Conservation (phyloP, 2,113 vertebrate genomes). For the Octodon degus region DNA sequence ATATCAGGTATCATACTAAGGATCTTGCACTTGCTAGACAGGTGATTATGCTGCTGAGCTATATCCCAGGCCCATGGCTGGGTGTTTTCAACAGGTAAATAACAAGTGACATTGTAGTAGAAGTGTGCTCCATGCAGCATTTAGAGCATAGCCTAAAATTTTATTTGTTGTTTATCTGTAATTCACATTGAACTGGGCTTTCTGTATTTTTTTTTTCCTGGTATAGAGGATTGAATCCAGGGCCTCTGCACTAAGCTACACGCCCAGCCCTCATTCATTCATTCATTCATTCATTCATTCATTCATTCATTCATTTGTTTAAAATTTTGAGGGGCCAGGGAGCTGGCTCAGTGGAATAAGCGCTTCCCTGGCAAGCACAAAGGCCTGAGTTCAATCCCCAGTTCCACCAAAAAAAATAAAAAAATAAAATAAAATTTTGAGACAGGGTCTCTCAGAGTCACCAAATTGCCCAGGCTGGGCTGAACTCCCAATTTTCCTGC, state of each 20-base stretch:
- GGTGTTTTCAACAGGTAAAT: not conserved
- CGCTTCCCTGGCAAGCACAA: too few relatives aligned
- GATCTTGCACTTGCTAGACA: too few relatives aligned
- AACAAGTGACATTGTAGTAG: not conserved
- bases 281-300: not conserved
- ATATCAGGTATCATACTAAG: too few relatives aligned
- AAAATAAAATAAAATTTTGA: not conserved
- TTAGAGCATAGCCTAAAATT: not conserved
- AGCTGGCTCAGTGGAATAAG: too few relatives aligned
- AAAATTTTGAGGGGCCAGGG: not conserved
- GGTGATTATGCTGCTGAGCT: too few relatives aligned
- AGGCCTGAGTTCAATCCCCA: too few relatives aligned
- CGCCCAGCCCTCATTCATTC: not conserved
- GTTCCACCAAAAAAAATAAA: too few relatives aligned
- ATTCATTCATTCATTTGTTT: not conserved
- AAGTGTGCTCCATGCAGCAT: not conserved
- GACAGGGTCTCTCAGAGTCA: not conserved
- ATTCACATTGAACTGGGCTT: conserved; percentile 19
- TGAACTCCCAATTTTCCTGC: not conserved
- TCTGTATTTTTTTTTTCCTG: not conserved
- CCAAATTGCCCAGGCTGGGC: not conserved
- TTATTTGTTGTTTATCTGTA: not conserved
- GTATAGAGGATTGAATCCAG: not conserved
- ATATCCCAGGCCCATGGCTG: not conserved
- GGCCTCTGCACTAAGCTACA: not conserved